Evolutionary conservation across 1,140 invertebrate species (phyloP), one percentile per base, ranked within the genome.

Genomic region (Scaptomyza graminum): DNA sequence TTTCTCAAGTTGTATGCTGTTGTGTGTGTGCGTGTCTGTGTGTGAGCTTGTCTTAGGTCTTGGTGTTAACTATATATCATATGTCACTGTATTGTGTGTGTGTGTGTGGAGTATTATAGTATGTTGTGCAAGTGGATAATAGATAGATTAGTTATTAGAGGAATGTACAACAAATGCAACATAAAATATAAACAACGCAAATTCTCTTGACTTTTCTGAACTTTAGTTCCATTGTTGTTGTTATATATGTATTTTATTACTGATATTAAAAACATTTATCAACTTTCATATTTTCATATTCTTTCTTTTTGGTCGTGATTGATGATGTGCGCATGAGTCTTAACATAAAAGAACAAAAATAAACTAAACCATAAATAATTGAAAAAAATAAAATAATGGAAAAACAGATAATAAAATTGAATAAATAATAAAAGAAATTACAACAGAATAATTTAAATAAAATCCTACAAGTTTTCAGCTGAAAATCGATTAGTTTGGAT

Each of bases 401-500:
- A 51, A 54, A 59, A 71, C 25, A 12, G 62, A 50, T 64, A 66
- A 63, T 28, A 16, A 44, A 74, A 75, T 54, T 71, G 62, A 73
- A 52, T 28, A 11, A 84, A 66, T 51, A 15, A 49, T 74, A 77
- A 62, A 57, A 13, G 1, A 9, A 18, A n/a, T n/a, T n/a, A n/a
- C n/a, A n/a, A n/a, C n/a, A 55, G 28, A 51, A 13, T 25, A 60
- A 54, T 51, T 43, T 80, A 74, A 73, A 39, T 18, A 59, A n/a
- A 63, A 64, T 56, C 25, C 56, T 69, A 74, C 46, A 78, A 74
- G 65, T 80, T 79, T 91, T 91, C 76, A 84, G 73, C 81, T 91
- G 78, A 91, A 91, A 90, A 89, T 90, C 87, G 72, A 89, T 91
- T 91, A 91, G 90, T 91, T 91, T 31, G 5, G 91, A 91, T 90